Conservation (phyloP, 2,888 invertebrate genomes). For the Athripsodes cinereus region DNA sequence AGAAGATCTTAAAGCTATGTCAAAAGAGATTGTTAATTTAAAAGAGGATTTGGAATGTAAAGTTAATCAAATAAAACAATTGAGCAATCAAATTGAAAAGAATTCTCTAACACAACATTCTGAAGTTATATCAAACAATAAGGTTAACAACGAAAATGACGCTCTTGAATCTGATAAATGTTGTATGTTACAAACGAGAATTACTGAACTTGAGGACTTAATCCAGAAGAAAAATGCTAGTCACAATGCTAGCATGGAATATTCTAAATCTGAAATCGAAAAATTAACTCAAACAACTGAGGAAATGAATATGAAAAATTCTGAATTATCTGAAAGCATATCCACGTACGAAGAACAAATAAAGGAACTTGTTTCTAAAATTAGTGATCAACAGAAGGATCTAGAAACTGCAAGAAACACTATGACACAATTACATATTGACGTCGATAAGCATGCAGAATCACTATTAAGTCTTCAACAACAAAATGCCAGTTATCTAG, state of each 20-base stretch:
- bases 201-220: slow-evolving; percentile 1
- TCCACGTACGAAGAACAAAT: background rate
- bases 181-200: background rate
- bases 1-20: background rate
- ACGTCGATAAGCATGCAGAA: background rate
- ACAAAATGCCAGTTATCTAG: background rate
- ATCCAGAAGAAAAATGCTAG: background rate
- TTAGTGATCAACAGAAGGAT: background rate
- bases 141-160: background rate
- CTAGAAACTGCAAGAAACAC: background rate
- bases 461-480: background rate
- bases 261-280: background rate
- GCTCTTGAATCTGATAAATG: background rate
- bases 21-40: slow-evolving; percentile 11
- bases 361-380: background rate
- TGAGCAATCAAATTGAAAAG: slow-evolving; percentile 32
- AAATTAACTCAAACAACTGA: background rate
- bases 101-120: slow-evolving; percentile 26
- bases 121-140: slow-evolving; percentile 33
- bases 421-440: background rate
- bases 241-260: background rate
- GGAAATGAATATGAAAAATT: background rate
- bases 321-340: background rate
- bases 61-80: background rate
- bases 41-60: slow-evolving; percentile 10